phyloP scores from a whole-genome alignment of 2,113 vertebrate species.

The Trematocara variabile region DNA sequence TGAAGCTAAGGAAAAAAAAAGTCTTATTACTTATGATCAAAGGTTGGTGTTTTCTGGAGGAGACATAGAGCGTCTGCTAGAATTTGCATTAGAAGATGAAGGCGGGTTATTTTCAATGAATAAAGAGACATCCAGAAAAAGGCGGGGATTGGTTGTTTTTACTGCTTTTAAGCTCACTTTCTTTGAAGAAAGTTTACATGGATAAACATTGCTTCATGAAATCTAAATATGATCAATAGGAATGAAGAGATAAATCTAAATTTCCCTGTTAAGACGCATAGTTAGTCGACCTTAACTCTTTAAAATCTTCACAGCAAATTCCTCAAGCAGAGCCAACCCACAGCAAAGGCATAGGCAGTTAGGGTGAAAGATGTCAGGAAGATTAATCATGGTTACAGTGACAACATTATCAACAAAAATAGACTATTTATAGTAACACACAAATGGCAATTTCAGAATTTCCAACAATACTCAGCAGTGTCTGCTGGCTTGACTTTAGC shows the following conservation, averaged over 20 bases:
- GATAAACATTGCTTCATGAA: neutral
- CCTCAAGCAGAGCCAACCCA: neutral
- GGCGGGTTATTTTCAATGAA: conserved; percentile 46
- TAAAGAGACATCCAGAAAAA: conserved; percentile 22
- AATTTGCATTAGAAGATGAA: conserved; percentile 58
- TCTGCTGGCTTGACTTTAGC: neutral
- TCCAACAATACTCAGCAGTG: neutral
- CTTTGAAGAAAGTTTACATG: conserved; percentile 29
- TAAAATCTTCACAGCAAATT: neutral
- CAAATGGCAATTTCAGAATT: neutral
- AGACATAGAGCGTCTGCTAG: conserved; percentile 40
- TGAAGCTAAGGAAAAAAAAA: conserved; percentile 24
- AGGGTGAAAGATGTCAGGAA: neutral
- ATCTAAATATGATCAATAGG: neutral
- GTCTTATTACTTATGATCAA: conserved; percentile 68
- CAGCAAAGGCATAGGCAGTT: neutral
- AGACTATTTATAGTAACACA: neutral
- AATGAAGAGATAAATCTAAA: neutral
- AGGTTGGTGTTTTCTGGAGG: conserved; percentile 62
- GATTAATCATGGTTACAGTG: neutral
- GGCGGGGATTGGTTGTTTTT: neutral
- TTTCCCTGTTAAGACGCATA: neutral
- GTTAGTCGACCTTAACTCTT: neutral
- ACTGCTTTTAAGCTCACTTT: neutral
- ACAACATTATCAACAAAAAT: neutral